These are phyloP conservation scores for Lerista edwardsae DNA, from an alignment of 2,797 vertebrate species.

Conservation along the genomic window DNA sequence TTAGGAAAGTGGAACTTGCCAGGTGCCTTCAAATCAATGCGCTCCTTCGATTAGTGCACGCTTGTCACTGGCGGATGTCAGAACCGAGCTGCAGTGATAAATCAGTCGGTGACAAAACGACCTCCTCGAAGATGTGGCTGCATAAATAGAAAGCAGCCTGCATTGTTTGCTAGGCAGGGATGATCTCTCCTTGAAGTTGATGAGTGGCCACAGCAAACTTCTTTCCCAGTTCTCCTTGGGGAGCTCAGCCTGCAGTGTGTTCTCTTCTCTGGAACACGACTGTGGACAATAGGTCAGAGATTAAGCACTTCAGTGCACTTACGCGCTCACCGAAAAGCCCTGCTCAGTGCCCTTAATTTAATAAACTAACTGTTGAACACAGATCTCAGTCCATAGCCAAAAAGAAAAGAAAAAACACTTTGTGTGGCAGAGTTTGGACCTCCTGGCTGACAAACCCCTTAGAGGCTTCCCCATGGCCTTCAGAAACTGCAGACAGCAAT, in stretches of 20 bases:
- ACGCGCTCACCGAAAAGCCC: not conserved
- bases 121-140: slow-evolving; percentile 55
- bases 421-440: slow-evolving; percentile 11
- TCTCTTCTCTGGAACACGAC: slow-evolving; percentile 64
- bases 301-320: slow-evolving; percentile 52
- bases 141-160: slow-evolving; percentile 57
- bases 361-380: slow-evolving; percentile 62
- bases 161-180: slow-evolving; percentile 56
- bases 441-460: not conserved
- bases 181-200: slow-evolving; percentile 41
- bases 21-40: slow-evolving; percentile 38
- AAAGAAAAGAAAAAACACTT: slow-evolving; percentile 17
- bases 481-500: not conserved
- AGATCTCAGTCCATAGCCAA: slow-evolving; percentile 33
- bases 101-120: slow-evolving; percentile 64
- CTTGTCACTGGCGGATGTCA: slow-evolving; percentile 48
- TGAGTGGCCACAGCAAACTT: slow-evolving; percentile 40
- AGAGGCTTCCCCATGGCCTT: not conserved
- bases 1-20: slow-evolving; percentile 25
- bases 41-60: slow-evolving; percentile 40
- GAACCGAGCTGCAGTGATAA: slow-evolving; percentile 52
- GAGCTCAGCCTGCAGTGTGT: slow-evolving; percentile 61
- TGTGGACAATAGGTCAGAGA: slow-evolving; percentile 65
- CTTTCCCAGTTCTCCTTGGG: slow-evolving; percentile 72
- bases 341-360: slow-evolving; percentile 54